These are phyloP conservation scores for Leptoclinus maculatus DNA, from an alignment of 2,797 vertebrate genomes.

Conservation along the genomic window DNA sequence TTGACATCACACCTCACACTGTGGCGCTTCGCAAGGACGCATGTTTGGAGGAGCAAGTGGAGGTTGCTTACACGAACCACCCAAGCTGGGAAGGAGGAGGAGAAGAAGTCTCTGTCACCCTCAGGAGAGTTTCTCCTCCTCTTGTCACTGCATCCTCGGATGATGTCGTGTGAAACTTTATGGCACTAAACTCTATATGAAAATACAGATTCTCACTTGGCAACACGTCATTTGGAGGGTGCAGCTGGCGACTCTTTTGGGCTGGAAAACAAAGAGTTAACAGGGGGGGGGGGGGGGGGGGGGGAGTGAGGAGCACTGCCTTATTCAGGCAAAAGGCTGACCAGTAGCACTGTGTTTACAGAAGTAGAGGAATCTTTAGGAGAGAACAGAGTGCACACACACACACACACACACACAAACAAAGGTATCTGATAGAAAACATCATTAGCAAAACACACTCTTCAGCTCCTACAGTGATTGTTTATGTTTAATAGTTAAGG, in stretches of 20 bases:
- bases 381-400: not conserved
- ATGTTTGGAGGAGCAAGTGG: constrained; percentile 59
- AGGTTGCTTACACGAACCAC: constrained; percentile 61
- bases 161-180: constrained; percentile 41
- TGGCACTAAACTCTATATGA: not conserved
- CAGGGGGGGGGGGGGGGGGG: not conserved
- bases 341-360: constrained; percentile 62
- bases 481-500: constrained; percentile 1
- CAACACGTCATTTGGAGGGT: not conserved
- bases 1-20: constrained; percentile 50
- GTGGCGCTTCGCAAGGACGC: constrained; percentile 49
- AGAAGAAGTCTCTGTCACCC: constrained; percentile 38
- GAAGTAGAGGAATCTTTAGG: constrained; percentile 49
- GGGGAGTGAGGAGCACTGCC: constrained; percentile 68
- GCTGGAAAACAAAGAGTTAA: constrained; percentile 63
- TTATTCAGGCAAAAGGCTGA: constrained; percentile 83
- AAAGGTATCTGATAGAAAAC: not conserved
- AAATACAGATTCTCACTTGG: not conserved
- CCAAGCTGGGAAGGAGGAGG: constrained; percentile 62
- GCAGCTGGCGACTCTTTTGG: not conserved
- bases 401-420: not conserved
- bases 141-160: constrained; percentile 15
- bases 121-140: constrained; percentile 9
- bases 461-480: not conserved
- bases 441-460: not conserved